These are phyloP conservation scores for Myotis daubentonii DNA, from an alignment of 2,797 vertebrate species.

Conservation along the genomic window DNA sequence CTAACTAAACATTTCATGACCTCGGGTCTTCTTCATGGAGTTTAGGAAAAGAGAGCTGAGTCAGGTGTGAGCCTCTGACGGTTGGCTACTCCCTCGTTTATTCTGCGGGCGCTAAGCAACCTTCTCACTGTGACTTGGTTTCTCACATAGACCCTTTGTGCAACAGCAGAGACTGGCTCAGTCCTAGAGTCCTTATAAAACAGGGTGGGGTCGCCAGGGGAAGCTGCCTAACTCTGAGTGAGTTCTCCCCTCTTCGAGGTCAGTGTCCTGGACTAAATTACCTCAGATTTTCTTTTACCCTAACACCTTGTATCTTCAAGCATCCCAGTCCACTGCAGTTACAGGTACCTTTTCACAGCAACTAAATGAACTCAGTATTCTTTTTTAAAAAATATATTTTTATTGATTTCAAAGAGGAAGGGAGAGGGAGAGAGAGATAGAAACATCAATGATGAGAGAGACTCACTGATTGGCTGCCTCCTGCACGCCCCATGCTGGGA, in stretches of 20 bases:
- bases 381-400: too few species aligned
- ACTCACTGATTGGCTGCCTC: too few species aligned
- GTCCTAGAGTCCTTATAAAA: not conserved
- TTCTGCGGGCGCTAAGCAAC: fast-evolving
- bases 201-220: not conserved
- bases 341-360: not conserved
- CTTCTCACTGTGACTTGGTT: not conserved
- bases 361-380: not conserved
- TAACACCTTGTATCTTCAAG: not conserved
- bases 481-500: too few species aligned
- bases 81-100: not conserved
- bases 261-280: not conserved
- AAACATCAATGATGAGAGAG: too few species aligned
- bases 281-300: not conserved
- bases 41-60: not conserved
- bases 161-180: not conserved
- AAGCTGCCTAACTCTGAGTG: not conserved
- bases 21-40: not conserved
- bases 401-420: too few species aligned
- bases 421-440: too few species aligned
- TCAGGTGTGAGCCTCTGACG: not conserved
- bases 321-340: not conserved
- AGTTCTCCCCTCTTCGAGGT: not conserved
- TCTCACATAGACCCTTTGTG: not conserved
- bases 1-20: not conserved